Evolutionary conservation across 1,140 invertebrate genomes (phyloP).

Genomic region (Sitophilus oryzae): DNA sequence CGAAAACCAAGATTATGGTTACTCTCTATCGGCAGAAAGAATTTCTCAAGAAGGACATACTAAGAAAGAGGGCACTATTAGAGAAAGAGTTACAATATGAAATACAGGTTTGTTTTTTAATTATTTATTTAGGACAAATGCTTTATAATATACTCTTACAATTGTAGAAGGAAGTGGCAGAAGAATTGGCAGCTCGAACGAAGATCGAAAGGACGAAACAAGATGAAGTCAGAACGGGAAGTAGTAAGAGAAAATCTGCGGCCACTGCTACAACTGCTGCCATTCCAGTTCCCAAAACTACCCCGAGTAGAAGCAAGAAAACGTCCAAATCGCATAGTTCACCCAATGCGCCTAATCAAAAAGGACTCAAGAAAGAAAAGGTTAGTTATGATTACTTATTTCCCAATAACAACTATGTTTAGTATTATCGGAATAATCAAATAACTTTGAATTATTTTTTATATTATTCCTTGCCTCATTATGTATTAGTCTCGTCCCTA

Average conservation of each 20-base stretch:
- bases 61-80: constrained; percentile 80
- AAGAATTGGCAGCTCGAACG: constrained; percentile 59
- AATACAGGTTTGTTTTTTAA: constrained; percentile 60
- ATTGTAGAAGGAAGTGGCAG: constrained; percentile 62
- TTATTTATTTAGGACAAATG: constrained; percentile 2
- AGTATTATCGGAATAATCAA: no score
- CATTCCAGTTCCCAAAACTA: constrained; percentile 36
- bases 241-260: constrained; percentile 52
- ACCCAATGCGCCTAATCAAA: constrained; percentile 2
- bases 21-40: constrained; percentile 82
- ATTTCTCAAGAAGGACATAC: constrained; percentile 86
- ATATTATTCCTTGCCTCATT: no score
- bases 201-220: constrained; percentile 64
- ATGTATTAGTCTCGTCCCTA: no score
- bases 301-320: background rate
- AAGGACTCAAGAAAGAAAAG: constrained; percentile 22
- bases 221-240: constrained; percentile 59
- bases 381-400: constrained; percentile 3
- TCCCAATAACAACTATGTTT: no score
- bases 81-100: constrained; percentile 88
- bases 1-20: constrained; percentile 57
- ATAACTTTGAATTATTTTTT: no score
- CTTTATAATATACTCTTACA: constrained; percentile 3
- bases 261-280: constrained; percentile 47
- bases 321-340: constrained; percentile 11